Conservation (phyloP, 1,140 invertebrate species). For the Atta colombica region DNA sequence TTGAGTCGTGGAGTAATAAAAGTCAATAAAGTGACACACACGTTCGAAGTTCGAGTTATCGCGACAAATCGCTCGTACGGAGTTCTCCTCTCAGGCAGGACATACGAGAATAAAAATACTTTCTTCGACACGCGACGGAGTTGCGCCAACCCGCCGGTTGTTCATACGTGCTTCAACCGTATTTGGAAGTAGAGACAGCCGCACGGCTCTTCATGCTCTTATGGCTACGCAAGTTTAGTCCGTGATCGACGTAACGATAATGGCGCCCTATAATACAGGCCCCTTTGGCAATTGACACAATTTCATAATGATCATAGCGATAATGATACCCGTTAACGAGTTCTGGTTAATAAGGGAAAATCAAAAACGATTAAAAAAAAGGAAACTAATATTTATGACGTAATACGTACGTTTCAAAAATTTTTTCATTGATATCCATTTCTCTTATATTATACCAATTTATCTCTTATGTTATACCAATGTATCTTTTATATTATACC, state of each 20-base stretch:
- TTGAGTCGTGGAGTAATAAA: conserved; percentile 21
- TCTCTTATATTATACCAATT: too few species aligned
- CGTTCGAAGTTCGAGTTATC: conserved; percentile 6
- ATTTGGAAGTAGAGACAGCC: conserved; percentile 77
- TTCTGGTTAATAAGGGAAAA: conserved; percentile 17
- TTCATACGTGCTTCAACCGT: conserved; percentile 70
- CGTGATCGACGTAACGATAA: conserved; percentile 51
- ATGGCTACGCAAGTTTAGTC: conserved; percentile 57
- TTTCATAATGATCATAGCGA: conserved; percentile 45
- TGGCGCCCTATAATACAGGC: conserved; percentile 13
- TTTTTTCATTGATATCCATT: neutral
- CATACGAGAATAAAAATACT: conserved; percentile 75
- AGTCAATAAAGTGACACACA: conserved; percentile 52
- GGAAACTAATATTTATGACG: neutral
- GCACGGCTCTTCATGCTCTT: conserved; percentile 16
- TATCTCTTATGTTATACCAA: too few species aligned
- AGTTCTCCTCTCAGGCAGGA: conserved; percentile 56
- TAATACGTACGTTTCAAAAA: neutral
- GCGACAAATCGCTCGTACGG: conserved; percentile 33
- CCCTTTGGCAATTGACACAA: conserved; percentile 50
- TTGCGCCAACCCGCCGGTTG: conserved; percentile 68
- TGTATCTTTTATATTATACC: too few species aligned
- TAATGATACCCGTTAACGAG: conserved; percentile 38
- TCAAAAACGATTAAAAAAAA: conserved; percentile 2
- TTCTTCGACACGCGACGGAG: conserved; percentile 71